Conservation (phyloP, 2,113 vertebrate species). For the Eulacestoma nigropectus region DNA sequence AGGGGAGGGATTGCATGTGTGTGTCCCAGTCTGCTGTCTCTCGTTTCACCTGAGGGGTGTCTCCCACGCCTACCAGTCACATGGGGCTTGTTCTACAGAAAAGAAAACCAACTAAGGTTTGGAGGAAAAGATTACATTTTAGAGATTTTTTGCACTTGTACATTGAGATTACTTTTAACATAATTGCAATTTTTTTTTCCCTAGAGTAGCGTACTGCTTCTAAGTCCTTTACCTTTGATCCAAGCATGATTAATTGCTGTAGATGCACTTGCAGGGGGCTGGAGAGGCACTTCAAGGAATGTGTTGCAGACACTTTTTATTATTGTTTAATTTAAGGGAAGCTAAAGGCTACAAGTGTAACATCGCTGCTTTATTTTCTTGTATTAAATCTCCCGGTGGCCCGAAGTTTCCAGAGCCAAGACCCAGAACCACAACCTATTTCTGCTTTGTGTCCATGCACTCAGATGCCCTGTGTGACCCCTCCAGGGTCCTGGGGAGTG, state of each 20-base stretch:
- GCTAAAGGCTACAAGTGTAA: neutral
- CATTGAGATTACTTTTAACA: neutral
- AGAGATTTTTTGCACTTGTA: neutral
- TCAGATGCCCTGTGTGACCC: accelerated
- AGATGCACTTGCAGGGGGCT: neutral
- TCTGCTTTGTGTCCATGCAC: neutral
- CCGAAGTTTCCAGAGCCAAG: neutral
- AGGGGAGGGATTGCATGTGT: neutral
- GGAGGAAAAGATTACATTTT: neutral
- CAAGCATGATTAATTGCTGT: neutral
- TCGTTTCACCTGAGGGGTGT: neutral
- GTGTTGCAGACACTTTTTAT: neutral
- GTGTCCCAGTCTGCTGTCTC: neutral
- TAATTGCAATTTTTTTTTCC: neutral
- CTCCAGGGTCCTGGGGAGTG: accelerated
- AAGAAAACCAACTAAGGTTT: neutral
- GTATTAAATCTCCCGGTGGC: neutral
- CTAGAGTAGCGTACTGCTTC: neutral
- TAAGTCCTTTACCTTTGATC: neutral
- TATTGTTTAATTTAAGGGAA: neutral
- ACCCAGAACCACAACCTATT: neutral
- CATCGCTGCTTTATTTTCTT: neutral
- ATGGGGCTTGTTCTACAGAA: neutral
- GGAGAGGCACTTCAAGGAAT: neutral
- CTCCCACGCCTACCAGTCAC: neutral